A percentile compares a stretch with the other conserved stretches of the same genome.
Evolutionary conservation across 2,888 invertebrate genomes (phyloP).

Genomic region (Diarsia brunnea): DNA sequence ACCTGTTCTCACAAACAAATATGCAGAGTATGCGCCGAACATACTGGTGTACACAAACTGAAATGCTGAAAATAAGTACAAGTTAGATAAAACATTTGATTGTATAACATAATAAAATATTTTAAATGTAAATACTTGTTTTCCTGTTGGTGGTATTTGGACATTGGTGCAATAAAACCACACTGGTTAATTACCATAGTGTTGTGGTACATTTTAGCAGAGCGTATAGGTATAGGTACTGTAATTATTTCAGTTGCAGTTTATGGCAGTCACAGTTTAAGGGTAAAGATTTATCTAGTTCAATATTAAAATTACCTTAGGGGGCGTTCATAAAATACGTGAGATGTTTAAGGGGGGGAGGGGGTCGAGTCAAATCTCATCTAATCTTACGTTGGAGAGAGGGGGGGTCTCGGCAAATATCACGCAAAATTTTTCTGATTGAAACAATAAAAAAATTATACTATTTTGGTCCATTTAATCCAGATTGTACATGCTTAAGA

Average conservation of each 20-base stretch:
- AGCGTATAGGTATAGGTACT: neutral
- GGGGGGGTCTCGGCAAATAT: too few species aligned
- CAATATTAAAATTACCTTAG: too few species aligned
- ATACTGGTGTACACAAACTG: constrained; percentile 97
- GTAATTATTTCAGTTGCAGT: neutral
- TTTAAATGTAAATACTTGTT: neutral
- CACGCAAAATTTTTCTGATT: too few species aligned
- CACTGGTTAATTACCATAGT: neutral
- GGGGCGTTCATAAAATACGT: too few species aligned
- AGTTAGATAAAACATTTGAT: constrained; percentile 3
- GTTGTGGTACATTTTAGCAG: neutral
- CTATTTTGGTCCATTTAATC: too few species aligned
- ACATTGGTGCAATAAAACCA: neutral
- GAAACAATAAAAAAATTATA: too few species aligned
- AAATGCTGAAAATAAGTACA: constrained; percentile 91
- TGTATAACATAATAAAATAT: neutral
- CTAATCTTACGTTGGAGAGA: too few species aligned
- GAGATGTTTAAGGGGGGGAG: too few species aligned
- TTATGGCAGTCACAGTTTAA: neutral
- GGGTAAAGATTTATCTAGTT: neutral
- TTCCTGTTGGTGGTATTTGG: neutral
- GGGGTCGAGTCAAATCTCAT: too few species aligned
- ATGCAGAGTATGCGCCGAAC: constrained; percentile 99
- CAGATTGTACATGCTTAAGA: too few species aligned
- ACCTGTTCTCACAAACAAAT: constrained; percentile 96